phyloP scores from a whole-genome alignment of 2,113 vertebrate genomes.

The Sphyrna mokarran region DNA sequence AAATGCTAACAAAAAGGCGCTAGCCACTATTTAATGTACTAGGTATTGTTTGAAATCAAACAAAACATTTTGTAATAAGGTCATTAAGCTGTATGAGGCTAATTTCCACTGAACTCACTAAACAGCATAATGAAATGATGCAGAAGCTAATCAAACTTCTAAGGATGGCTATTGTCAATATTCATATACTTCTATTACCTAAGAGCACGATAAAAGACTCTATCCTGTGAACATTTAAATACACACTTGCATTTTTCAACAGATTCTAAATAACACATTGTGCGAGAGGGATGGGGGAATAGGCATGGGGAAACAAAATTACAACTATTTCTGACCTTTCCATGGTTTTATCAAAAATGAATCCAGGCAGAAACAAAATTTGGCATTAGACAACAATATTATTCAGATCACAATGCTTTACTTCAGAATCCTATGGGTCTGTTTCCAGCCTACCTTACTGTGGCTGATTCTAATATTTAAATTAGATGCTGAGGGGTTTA shows the following conservation, averaged over 20 bases:
- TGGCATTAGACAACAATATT: neutral
- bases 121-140: slow-evolving; percentile 50
- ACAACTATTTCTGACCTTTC: neutral
- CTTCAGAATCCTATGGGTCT: neutral
- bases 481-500: no score
- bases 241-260: slow-evolving; percentile 38
- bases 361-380: neutral
- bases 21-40: slow-evolving; percentile 43
- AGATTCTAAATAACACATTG: slow-evolving; percentile 23
- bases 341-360: neutral
- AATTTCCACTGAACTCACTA: slow-evolving; percentile 56
- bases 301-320: neutral
- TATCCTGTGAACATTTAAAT: slow-evolving; percentile 40
- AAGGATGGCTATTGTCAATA: slow-evolving; percentile 51
- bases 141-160: slow-evolving; percentile 61
- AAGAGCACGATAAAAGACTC: slow-evolving; percentile 50
- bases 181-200: slow-evolving; percentile 53
- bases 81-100: slow-evolving; percentile 55
- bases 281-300: neutral
- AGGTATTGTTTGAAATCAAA: slow-evolving; percentile 40
- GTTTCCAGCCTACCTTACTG: neutral
- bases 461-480: neutral
- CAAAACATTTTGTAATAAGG: slow-evolving; percentile 54
- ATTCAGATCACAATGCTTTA: neutral
- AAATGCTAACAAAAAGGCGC: slow-evolving; percentile 41